Base-by-base conservation (phyloP, 2,888 invertebrate genomes). In the Phrixothrix hirtus region DNA sequence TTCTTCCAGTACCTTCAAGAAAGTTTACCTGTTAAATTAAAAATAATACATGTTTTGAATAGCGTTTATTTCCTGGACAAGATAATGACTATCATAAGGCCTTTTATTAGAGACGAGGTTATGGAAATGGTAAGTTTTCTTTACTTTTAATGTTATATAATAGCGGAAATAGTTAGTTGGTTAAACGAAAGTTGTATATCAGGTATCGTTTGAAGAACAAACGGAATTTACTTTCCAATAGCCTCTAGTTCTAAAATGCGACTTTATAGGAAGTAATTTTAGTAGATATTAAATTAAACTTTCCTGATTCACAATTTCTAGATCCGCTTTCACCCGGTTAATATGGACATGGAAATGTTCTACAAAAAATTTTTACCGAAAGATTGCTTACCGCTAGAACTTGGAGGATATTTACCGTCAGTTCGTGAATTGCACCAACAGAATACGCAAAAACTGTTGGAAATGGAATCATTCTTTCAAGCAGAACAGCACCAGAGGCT, bases 1-100 rank as follows among this genome's bases (percentile, higher is more conserved):
- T 85, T 86, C 71, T 84, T 86, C 75, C 78, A 79, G 51, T 88
- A 84, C 69, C 71, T 87, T 1, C 86, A 88, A 69, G 87, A 88
- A 62, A 87, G 82, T 10, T 71, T 85, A 71, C 87, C 87, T 0
- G 79, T 85, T 1, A 79, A 84, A 48, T 78, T 88, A 71, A 81
- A 81, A 58, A 83, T 79, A 0, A 83, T 87, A 44, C 86, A 88
- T 67, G 79, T 88, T 1, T 70, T 88, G 39, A 88, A 88, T 64
- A 71, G 74, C 0, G 71, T 75, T 0, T 75, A 78, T 63, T 75
- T 80, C 49, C 67, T 79, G 42, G 77, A 78, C 56, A 80, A 79
- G 65, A 59, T 79, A 15, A 66, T 80, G 62, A 57, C 73, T 1
- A 67, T 80, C 10, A 45, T 79, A 1, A 77, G 67, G 55, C 84